These are phyloP conservation scores for Urosaurus nigricauda DNA, from an alignment of 2,797 vertebrate species.

Conservation along the genomic window DNA sequence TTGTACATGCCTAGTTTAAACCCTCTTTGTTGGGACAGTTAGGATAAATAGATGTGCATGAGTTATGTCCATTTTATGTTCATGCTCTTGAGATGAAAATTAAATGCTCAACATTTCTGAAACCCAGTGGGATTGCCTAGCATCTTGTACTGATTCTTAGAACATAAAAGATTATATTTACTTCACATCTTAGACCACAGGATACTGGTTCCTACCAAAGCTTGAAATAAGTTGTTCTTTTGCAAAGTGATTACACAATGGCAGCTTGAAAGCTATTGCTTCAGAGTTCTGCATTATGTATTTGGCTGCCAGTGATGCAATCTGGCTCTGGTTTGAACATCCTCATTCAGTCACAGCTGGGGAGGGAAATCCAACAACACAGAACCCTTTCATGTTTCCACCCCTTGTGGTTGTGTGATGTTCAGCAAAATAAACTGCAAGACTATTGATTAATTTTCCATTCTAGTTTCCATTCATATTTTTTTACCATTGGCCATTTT, in stretches of 20 bases:
- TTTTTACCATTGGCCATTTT: slow-evolving; percentile 24
- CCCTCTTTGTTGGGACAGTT: not conserved
- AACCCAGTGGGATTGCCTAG: not conserved
- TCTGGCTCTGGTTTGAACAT: slow-evolving; percentile 37
- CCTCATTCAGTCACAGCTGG: slow-evolving; percentile 44
- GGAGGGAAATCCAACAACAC: slow-evolving; percentile 41
- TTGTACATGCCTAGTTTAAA: not conserved
- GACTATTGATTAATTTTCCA: slow-evolving; percentile 59
- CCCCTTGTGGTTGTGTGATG: slow-evolving; percentile 38
- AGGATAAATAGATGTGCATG: not conserved
- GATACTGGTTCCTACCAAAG: slow-evolving; percentile 62
- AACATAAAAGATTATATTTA: slow-evolving; percentile 59
- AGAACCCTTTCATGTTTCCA: slow-evolving; percentile 28
- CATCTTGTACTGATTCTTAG: not conserved
- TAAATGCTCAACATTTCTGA: slow-evolving; percentile 33
- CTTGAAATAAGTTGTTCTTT: slow-evolving; percentile 67
- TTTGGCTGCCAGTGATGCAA: slow-evolving; percentile 48
- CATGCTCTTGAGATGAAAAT: slow-evolving; percentile 32
- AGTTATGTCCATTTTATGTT: not conserved
- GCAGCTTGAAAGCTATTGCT: slow-evolving; percentile 51
- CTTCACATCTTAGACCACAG: slow-evolving; percentile 58
- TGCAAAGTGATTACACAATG: slow-evolving; percentile 51
- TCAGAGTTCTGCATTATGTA: slow-evolving; percentile 48
- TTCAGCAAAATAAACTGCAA: slow-evolving; percentile 55
- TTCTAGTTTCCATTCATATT: slow-evolving; percentile 2